phyloP scores from a whole-genome alignment of 2,113 vertebrate genomes.

The Serilophus lunatus region DNA sequence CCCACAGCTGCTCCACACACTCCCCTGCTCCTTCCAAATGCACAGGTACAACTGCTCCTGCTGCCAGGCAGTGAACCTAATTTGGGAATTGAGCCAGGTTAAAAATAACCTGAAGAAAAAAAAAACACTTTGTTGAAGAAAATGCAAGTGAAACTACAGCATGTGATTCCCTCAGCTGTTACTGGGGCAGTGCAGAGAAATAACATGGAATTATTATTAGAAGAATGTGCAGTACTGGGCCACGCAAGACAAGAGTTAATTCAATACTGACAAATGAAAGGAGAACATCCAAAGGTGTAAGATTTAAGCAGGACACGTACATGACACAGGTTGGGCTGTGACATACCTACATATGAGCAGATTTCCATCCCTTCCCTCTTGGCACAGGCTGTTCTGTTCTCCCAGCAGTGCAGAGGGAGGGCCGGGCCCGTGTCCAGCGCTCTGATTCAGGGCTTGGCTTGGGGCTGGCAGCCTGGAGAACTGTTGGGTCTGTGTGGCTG shows the following conservation, averaged over 20 bases:
- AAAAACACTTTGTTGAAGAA: neutral
- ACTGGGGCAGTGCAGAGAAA: neutral
- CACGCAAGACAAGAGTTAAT: neutral
- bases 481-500: neutral
- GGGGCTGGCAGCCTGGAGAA: neutral
- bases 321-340: neutral
- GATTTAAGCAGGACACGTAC: neutral
- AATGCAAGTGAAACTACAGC: neutral
- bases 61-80: neutral
- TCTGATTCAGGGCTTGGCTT: neutral
- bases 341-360: neutral
- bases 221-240: neutral
- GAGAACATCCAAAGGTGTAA: neutral
- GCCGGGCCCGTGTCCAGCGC: accelerated
- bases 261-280: neutral
- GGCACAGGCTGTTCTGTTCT: neutral
- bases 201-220: neutral
- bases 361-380: neutral
- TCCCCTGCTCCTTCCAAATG: neutral
- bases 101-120: conserved; percentile 19
- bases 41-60: neutral
- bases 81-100: conserved; percentile 6
- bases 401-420: neutral
- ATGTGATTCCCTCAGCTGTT: neutral
- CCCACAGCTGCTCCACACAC: neutral